Evolutionary conservation across 2,888 invertebrate species (phyloP).

Genomic region (Ommatoiulus sabulosus): DNA sequence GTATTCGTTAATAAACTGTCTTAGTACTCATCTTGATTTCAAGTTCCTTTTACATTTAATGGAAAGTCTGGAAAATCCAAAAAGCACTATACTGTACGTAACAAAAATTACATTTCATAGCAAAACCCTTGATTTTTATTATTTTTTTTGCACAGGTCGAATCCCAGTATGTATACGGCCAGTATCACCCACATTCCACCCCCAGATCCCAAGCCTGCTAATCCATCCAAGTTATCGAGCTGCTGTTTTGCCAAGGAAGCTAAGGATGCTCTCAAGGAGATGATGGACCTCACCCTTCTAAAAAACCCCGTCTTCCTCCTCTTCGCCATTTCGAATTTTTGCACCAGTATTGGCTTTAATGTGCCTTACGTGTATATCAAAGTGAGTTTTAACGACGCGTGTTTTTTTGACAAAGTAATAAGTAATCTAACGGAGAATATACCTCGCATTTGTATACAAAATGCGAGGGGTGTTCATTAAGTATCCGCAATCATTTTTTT

Average conservation of each 20-base stretch:
- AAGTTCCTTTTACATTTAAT: too few relatives aligned
- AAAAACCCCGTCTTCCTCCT: constrained; percentile 88
- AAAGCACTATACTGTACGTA: too few relatives aligned
- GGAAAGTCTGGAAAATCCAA: too few relatives aligned
- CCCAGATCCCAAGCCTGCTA: constrained; percentile 58
- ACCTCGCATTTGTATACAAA: too few relatives aligned
- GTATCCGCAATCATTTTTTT: too few relatives aligned
- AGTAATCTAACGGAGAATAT: too few relatives aligned
- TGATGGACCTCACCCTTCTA: constrained; percentile 88
- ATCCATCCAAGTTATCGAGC: constrained; percentile 56
- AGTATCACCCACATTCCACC: constrained; percentile 66
- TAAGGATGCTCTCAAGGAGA: constrained; percentile 78
- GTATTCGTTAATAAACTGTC: too few relatives aligned
- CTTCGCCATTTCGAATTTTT: constrained; percentile 93
- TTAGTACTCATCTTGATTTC: too few relatives aligned
- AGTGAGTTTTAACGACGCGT: constrained; percentile 65
- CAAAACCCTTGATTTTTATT: too few relatives aligned
- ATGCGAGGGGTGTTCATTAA: too few relatives aligned
- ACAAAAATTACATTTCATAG: too few relatives aligned
- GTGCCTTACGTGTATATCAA: constrained; percentile 91
- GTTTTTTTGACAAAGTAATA: too few relatives aligned
- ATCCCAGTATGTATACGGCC: constrained; percentile 66
- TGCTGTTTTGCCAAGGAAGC: constrained; percentile 71
- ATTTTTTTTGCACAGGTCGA: constrained; percentile 61
- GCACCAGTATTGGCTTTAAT: constrained; percentile 94